Evolutionary conservation across 2,113 vertebrate genomes (phyloP).

Genomic region (Zapornia atra): DNA sequence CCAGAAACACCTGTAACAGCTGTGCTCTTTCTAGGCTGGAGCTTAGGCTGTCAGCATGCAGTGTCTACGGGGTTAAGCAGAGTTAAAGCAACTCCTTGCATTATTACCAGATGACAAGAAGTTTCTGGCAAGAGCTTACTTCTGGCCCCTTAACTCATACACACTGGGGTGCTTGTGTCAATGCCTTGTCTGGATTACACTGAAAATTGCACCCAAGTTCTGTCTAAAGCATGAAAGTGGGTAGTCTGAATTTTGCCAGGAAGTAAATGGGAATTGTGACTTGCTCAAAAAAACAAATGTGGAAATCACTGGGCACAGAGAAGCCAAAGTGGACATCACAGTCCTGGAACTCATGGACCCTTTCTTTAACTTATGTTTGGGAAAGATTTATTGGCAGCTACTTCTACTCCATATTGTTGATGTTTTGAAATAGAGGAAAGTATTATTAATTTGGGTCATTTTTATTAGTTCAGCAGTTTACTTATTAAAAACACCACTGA

Average conservation of each 20-base stretch:
- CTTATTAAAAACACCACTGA: neutral
- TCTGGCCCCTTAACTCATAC: neutral
- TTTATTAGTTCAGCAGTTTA: neutral
- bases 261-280: neutral
- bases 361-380: neutral
- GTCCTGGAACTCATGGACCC: neutral
- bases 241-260: neutral
- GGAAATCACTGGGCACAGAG: neutral
- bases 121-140: neutral
- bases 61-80: neutral
- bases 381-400: neutral
- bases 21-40: neutral
- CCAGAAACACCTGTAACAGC: neutral
- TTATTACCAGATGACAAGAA: neutral
- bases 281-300: neutral
- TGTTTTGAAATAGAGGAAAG: neutral
- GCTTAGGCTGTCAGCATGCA: neutral
- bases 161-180: neutral
- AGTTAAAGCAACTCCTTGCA: neutral
- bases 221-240: neutral
- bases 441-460: neutral
- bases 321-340: neutral
- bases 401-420: neutral
- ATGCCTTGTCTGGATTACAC: neutral
- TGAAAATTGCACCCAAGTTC: neutral